Percentiles rank a stretch among this genome's conserved stretches.
Conservation (phyloP, 1,140 invertebrate species). For the Drosophila oshimai region DNA sequence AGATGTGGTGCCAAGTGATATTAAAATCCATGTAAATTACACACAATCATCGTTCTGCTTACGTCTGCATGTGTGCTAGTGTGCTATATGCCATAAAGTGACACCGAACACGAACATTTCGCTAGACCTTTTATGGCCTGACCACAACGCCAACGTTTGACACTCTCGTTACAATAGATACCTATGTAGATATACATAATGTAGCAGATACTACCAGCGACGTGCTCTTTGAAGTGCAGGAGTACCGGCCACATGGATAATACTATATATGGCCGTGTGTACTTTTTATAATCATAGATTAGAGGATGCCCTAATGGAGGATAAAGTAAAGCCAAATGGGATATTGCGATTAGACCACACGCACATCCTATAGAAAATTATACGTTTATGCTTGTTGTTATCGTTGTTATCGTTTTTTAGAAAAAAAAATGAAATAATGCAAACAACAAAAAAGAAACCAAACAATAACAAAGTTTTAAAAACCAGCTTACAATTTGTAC, state of each 20-base stretch:
- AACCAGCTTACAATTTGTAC: no score
- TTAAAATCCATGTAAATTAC: slow-evolving; percentile 80
- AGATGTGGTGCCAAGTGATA: slow-evolving; percentile 36
- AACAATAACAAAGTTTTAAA: no score
- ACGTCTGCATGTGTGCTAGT: slow-evolving; percentile 25
- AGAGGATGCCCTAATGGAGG: slow-evolving; percentile 12
- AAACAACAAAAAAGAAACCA: no score
- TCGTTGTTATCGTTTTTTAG: no score
- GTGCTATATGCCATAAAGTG: slow-evolving; percentile 66
- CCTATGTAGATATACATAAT: slow-evolving; percentile 10
- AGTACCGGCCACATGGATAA: slow-evolving; percentile 13
- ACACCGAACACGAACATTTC: slow-evolving; percentile 61
- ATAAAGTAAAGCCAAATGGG: slow-evolving; percentile 15
- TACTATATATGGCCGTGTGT: not conserved
- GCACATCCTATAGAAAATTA: not conserved
- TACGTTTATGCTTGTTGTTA: no score
- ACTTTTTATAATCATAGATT: slow-evolving; percentile 8
- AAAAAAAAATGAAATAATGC: no score
- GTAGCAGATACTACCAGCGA: slow-evolving; percentile 34
- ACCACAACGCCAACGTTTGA: slow-evolving; percentile 40
- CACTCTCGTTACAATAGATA: slow-evolving; percentile 44
- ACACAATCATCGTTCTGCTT: slow-evolving; percentile 65
- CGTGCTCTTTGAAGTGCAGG: slow-evolving; percentile 29
- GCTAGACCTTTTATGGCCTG: slow-evolving; percentile 59
- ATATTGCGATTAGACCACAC: not conserved